Evolutionary conservation across 2,797 vertebrate species (phyloP).

Genomic region (Trachops cirrhosus): DNA sequence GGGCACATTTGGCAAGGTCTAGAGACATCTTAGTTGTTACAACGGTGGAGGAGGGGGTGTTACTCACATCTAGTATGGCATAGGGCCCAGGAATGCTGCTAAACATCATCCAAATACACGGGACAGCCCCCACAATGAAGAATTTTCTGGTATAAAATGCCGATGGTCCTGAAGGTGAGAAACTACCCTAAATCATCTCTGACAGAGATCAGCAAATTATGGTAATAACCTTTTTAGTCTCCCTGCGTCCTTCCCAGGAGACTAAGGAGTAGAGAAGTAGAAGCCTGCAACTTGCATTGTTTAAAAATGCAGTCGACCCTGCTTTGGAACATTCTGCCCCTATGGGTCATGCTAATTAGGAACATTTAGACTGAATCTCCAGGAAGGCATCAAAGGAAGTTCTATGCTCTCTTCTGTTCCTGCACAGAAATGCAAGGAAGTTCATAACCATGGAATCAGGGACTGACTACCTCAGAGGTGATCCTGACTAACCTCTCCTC

Average conservation of each 20-base stretch:
- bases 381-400: background rate
- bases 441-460: background rate
- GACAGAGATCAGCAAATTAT: background rate
- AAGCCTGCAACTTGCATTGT: background rate
- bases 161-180: background rate
- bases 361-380: background rate
- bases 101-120: background rate
- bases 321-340: background rate
- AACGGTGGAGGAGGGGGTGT: too few species aligned
- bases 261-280: background rate
- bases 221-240: background rate
- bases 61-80: background rate
- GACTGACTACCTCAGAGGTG: background rate
- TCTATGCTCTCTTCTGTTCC: slow-evolving; percentile 14
- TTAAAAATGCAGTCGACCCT: background rate
- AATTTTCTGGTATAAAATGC: background rate
- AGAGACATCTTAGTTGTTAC: background rate
- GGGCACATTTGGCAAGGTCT: background rate
- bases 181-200: background rate
- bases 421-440: background rate
- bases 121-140: background rate
- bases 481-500: background rate
- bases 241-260: slow-evolving; percentile 7
- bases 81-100: background rate
- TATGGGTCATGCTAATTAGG: background rate